Evolutionary conservation across 2,113 vertebrate species (phyloP).

Genomic region (Cavia porcellus): DNA sequence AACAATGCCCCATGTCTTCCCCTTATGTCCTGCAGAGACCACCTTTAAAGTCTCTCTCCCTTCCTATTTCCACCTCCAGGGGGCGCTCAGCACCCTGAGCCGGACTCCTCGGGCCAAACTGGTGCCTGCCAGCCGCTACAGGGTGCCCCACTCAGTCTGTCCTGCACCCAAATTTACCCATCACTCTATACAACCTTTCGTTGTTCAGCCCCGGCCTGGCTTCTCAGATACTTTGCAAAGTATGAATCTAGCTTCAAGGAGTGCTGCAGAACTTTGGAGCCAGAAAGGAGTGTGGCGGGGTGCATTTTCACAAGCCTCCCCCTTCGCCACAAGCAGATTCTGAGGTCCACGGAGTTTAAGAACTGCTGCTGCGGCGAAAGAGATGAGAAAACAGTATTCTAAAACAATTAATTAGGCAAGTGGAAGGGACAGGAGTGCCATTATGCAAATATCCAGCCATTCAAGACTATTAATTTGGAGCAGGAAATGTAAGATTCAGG

Average conservation of each 20-base stretch:
- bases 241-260: background rate
- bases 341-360: background rate
- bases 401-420: background rate
- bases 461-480: background rate
- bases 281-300: accelerated
- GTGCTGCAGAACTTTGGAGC: background rate
- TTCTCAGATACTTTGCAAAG: background rate
- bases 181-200: accelerated
- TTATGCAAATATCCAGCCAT: background rate
- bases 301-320: background rate
- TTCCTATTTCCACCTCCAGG: background rate
- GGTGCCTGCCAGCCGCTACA: background rate
- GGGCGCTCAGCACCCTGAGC: background rate
- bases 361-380: background rate
- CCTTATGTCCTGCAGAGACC: background rate
- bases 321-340: background rate
- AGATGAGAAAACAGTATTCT: background rate
- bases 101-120: accelerated
- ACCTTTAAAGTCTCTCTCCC: background rate
- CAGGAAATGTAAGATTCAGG: background rate
- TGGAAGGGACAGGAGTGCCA: background rate
- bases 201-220: background rate
- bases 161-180: accelerated
- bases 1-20: accelerated
- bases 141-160: background rate